These are phyloP conservation scores for Arenicola marina DNA, from an alignment of 2,888 invertebrate species.

Conservation along the genomic window DNA sequence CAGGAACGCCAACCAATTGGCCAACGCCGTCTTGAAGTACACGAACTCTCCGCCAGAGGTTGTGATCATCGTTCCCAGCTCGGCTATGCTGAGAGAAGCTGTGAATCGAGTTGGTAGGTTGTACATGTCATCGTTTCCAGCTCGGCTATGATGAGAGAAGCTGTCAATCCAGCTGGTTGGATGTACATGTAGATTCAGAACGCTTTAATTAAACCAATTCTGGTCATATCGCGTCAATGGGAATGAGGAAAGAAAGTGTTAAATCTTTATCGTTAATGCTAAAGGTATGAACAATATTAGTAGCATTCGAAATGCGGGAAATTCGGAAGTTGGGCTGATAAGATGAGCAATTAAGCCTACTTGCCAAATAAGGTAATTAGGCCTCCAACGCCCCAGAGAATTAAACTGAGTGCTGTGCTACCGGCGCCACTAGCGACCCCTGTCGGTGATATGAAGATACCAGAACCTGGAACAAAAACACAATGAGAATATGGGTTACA, in stretches of 20 bases:
- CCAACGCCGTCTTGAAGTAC: constrained; percentile 72
- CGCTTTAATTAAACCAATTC: too few relatives aligned
- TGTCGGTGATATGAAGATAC: constrained; percentile 97
- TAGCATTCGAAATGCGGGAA: too few relatives aligned
- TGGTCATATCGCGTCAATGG: too few relatives aligned
- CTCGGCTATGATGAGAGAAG: constrained; percentile 68
- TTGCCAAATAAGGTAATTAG: constrained; percentile 84
- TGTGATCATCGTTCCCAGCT: constrained; percentile 77
- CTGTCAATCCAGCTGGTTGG: too few relatives aligned
- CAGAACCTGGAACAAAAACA: constrained; percentile 75
- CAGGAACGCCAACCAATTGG: constrained; percentile 66
- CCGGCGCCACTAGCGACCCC: constrained; percentile 83
- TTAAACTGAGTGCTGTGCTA: constrained; percentile 92
- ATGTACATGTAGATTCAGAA: too few relatives aligned
- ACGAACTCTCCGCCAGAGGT: constrained; percentile 81
- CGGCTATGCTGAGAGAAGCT: constrained; percentile 67
- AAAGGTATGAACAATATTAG: too few relatives aligned
- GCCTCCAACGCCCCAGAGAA: constrained; percentile 94
- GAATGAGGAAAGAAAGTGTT: too few relatives aligned
- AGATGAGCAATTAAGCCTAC: not conserved
- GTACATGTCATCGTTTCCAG: constrained; percentile 77
- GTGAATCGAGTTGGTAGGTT: too few relatives aligned
- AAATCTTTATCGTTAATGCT: too few relatives aligned
- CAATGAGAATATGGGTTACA: too few relatives aligned
- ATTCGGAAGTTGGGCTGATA: too few relatives aligned